A percentile compares a stretch with the other conserved stretches of the same genome.
These are phyloP conservation scores for Oxygymnocypris stewartii DNA, from an alignment of 2,113 vertebrate species.

Conservation along the genomic window DNA sequence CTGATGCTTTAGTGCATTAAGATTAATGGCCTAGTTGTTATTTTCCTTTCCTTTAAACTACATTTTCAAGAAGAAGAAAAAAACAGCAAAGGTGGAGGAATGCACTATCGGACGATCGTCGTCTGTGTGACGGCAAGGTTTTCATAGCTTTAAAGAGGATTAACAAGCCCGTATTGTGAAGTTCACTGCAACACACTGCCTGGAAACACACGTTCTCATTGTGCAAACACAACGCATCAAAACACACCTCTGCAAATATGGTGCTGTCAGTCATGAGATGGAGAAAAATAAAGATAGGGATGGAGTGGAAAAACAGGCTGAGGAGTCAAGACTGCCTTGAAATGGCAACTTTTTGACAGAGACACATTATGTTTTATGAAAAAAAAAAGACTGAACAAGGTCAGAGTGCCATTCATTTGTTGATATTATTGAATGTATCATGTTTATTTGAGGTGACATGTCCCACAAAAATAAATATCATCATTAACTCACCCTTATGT, in stretches of 20 bases:
- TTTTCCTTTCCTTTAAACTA: background rate
- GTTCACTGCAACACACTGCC: slow-evolving; percentile 42
- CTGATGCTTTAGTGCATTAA: background rate
- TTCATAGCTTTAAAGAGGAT: slow-evolving; percentile 74
- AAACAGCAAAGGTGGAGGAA: slow-evolving; percentile 34
- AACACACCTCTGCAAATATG: slow-evolving; percentile 53
- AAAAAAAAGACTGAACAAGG: background rate
- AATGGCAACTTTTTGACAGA: background rate
- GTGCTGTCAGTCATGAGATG: slow-evolving; percentile 53
- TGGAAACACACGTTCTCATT: slow-evolving; percentile 54
- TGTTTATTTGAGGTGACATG: background rate
- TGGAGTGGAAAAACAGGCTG: slow-evolving; percentile 34
- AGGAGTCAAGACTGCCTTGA: background rate
- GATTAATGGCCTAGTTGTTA: background rate
- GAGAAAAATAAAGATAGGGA: background rate
- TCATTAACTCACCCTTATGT: background rate
- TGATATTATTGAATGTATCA: background rate
- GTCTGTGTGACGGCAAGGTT: slow-evolving; percentile 57
- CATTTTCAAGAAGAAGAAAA: no score
- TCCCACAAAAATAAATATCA: background rate
- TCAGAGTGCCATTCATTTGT: background rate
- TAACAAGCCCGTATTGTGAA: slow-evolving; percentile 65
- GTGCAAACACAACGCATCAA: slow-evolving; percentile 42
- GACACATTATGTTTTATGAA: background rate
- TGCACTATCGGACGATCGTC: slow-evolving; percentile 18